Conservation (phyloP, 1,140 invertebrate species). For the Trachelipus rathkii region DNA sequence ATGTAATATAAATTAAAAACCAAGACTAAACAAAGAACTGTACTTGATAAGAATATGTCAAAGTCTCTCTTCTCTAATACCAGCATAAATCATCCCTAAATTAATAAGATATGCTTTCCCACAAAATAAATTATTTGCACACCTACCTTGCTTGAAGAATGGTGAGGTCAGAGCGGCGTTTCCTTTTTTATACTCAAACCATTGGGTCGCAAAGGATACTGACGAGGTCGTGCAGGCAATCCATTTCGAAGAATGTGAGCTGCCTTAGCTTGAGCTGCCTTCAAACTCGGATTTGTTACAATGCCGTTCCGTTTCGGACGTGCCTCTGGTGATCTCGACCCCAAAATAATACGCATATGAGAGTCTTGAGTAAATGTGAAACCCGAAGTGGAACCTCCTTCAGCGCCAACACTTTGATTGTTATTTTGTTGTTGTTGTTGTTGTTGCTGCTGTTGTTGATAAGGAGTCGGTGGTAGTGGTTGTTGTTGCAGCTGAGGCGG, state of each 20-base stretch:
- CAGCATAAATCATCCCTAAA: no score
- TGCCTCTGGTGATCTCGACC: slow-evolving; percentile 53
- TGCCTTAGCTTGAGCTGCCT: slow-evolving; percentile 51
- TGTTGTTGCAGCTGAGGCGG: not conserved
- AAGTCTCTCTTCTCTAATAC: no score
- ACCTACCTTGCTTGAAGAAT: no score
- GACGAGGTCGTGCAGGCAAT: slow-evolving; percentile 52
- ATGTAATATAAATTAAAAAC: no score
- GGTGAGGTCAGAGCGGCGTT: slow-evolving; percentile 56
- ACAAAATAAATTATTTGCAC: no score
- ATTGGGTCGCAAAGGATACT: slow-evolving; percentile 60
- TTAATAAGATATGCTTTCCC: no score
- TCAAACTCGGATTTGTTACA: slow-evolving; percentile 83
- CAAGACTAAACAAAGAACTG: no score
- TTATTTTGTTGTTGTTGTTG: slow-evolving; percentile 8
- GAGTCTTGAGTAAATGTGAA: slow-evolving; percentile 70
- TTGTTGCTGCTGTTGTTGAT: slow-evolving; percentile 4
- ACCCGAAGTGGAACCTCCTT: slow-evolving; percentile 47
- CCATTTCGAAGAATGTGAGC: slow-evolving; percentile 53
- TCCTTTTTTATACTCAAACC: slow-evolving; percentile 71
- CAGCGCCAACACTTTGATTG: slow-evolving; percentile 42
- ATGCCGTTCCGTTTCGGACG: slow-evolving; percentile 70
- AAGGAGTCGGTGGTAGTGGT: not conserved
- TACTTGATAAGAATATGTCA: no score
- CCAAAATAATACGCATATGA: slow-evolving; percentile 84